Base-by-base conservation (phyloP, 2,113 vertebrate species). In the Sporophila hypoxantha region DNA sequence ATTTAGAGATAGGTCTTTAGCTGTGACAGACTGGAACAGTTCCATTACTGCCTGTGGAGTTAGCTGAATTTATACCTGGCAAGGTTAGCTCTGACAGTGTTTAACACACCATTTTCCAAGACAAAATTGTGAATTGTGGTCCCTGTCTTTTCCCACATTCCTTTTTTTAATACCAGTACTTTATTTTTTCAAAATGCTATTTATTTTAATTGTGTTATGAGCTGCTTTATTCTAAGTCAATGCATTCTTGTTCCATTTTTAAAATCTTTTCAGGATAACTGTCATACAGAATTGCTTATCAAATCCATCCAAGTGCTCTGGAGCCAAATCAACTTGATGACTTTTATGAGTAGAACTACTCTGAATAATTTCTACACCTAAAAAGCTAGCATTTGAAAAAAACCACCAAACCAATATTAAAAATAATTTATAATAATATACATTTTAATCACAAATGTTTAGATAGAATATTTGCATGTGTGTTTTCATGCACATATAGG, bases 1-100 rank as follows among this genome's bases (percentile, higher is more conserved):
- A 80, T 89, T 90, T 92, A 92, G 46, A 80, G 32, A 34, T 74
- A 49, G 46, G 29, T 87, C 46, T 88, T 94, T 66, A 79, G 60
- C 26, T 91, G 46, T 79, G 90, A 73, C 65, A 82, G 56, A 64
- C 66, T 85, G 85, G 78, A 91, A 74, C 41, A 70, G 78, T 66
- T 88, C 82, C 68, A 76, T 89, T 79, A 79, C 14, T 67, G 67
- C 75, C 87, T 64, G 64, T 37, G 57, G 56, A 76, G 25, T 69
- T 67, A 67, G 44, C 30, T 77, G 68, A 57, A 87, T 90, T 92
- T 92, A 90, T 80, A 88, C 39, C 44, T 49, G 22, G 17, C 1
- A 6, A 87, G 30, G 52, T 50, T 85, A 76, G 15, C 17, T 69
- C 34, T 0, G 1, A 65, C 36, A 81, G 26, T 49, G 25, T 61